Evolutionary conservation across 2,888 invertebrate species (phyloP).

Genomic region (Drosophila seclusa): DNA sequence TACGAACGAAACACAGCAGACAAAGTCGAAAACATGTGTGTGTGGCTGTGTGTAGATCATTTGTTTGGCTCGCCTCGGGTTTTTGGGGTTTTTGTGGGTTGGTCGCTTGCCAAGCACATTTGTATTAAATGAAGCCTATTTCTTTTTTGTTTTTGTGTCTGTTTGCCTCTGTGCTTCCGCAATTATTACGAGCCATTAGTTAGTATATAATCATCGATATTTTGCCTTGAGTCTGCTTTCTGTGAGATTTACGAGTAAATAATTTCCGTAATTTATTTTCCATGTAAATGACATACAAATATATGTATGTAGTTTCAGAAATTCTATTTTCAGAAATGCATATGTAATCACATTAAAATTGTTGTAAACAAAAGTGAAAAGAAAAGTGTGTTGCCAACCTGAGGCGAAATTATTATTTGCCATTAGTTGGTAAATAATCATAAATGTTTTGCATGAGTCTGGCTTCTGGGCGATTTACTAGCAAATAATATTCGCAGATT

Average conservation of each 20-base stretch:
- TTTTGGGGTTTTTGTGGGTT: constrained; percentile 41
- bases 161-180: constrained; percentile 32
- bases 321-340: no score
- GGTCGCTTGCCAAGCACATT: constrained; percentile 63
- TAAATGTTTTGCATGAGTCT: no score
- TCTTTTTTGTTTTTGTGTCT: constrained; percentile 15
- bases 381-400: no score
- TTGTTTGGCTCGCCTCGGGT: constrained; percentile 45
- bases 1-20: constrained; percentile 18
- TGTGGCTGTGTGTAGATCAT: constrained; percentile 45
- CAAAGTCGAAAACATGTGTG: not conserved
- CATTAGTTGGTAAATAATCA: no score
- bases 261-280: constrained; percentile 16
- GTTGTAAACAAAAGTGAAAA: no score
- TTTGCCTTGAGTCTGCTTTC: constrained; percentile 9
- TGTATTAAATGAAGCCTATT: constrained; percentile 78
- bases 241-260: constrained; percentile 19
- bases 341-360: not conserved
- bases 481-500: no score
- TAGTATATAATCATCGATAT: constrained; percentile 47
- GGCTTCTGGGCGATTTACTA: no score
- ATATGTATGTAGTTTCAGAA: not conserved
- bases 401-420: no score
- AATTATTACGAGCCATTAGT: constrained; percentile 65
- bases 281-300: not conserved